phyloP scores from a whole-genome alignment of 2,888 invertebrate genomes.

The Entomobrya multifasciata region DNA sequence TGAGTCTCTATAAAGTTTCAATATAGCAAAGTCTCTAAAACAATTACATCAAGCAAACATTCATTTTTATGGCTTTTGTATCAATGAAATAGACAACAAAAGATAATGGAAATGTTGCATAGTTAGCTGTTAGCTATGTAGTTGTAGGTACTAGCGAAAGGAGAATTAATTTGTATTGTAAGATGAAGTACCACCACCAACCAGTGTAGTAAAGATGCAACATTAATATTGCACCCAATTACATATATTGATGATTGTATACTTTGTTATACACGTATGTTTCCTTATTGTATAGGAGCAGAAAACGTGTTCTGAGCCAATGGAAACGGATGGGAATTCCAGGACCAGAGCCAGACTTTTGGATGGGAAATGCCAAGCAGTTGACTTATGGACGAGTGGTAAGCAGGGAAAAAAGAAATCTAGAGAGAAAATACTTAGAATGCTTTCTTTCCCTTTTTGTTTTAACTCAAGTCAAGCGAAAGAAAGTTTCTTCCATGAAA shows the following conservation, averaged over 20 bases:
- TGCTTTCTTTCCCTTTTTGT: background rate
- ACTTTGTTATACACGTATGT: background rate
- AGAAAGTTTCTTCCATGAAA: constrained; percentile 21
- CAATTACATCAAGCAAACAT: constrained; percentile 22
- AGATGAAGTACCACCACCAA: constrained; percentile 41
- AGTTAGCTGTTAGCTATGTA: no score
- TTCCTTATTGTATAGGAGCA: no score
- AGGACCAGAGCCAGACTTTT: constrained; percentile 79
- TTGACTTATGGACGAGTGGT: constrained; percentile 78
- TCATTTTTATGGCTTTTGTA: background rate
- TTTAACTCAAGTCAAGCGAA: constrained; percentile 7
- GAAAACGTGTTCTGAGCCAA: constrained; percentile 76
- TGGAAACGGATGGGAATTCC: constrained; percentile 78
- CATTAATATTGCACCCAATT: background rate
- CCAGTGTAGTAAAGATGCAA: background rate
- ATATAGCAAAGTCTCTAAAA: constrained; percentile 3
- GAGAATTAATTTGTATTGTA: constrained; percentile 35
- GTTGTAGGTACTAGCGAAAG: no score
- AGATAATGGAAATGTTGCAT: background rate
- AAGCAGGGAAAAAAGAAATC: constrained; percentile 49
- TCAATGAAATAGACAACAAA: constrained; percentile 25
- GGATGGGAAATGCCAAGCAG: constrained; percentile 79
- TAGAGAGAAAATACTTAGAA: background rate
- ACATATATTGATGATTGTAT: constrained; percentile 8
- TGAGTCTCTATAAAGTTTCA: no score